Evolutionary conservation across 92 coral and sea anemone genomes (phyloP).

Genomic region (Galaxea fascicularis): DNA sequence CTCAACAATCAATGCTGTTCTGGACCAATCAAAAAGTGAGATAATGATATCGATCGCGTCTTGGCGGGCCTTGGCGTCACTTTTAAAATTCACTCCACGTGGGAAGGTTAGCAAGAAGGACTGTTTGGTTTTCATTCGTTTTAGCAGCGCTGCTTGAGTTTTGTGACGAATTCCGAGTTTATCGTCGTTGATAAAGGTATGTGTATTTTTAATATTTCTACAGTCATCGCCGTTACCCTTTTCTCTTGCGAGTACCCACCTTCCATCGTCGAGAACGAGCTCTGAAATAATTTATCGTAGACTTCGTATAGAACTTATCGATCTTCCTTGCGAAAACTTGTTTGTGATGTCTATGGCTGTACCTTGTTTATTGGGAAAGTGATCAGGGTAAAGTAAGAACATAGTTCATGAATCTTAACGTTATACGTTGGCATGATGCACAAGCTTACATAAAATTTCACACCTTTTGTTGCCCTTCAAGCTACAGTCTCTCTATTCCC

Average conservation of each 20-base stretch:
- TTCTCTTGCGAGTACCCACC: not conserved
- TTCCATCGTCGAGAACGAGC: not conserved
- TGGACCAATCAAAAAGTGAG: conserved; percentile 23
- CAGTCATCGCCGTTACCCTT: not conserved
- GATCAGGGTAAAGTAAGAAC: too few relatives aligned
- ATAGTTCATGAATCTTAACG: too few relatives aligned
- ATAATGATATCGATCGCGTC: conserved; percentile 10
- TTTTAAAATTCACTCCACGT: conserved; percentile 5
- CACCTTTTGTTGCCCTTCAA: too few relatives aligned
- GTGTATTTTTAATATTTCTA: not conserved
- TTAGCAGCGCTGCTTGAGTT: not conserved
- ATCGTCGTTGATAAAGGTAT: conserved; percentile 9
- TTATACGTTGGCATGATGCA: too few relatives aligned
- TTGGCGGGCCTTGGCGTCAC: not conserved
- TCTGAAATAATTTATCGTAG: not conserved
- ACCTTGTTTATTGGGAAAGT: too few relatives aligned
- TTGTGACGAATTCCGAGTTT: not conserved
- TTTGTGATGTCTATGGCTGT: not conserved
- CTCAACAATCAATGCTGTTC: not conserved
- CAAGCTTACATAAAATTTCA: too few relatives aligned
- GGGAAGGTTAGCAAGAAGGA: not conserved
- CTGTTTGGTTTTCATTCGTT: not conserved
- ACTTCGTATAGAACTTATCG: not conserved
- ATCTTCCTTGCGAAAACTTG: not conserved
- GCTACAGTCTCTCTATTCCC: too few relatives aligned